Conservation (phyloP, 1,140 invertebrate genomes). For the Drosophila bocki region DNA sequence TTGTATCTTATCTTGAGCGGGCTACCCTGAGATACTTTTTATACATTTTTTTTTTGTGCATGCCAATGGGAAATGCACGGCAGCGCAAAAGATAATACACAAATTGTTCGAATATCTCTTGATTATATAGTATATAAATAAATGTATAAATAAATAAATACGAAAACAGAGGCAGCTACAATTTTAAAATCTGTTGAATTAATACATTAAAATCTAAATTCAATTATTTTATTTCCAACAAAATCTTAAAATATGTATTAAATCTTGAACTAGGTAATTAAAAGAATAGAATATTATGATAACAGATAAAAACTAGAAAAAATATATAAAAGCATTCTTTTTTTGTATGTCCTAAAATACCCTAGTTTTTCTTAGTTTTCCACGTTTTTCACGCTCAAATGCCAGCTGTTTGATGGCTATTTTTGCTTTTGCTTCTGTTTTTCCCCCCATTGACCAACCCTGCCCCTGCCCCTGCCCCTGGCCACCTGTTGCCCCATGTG, state of each 20-base stretch:
- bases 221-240: background rate
- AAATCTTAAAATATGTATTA: background rate
- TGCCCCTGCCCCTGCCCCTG: background rate
- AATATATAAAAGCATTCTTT: background rate
- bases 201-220: background rate
- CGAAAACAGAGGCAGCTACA: background rate
- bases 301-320: background rate
- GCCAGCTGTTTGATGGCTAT: slow-evolving; percentile 16
- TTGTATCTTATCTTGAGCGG: slow-evolving; percentile 35
- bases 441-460: slow-evolving; percentile 19
- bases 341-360: background rate
- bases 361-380: slow-evolving; percentile 17
- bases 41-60: background rate
- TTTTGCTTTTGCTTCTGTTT: slow-evolving; percentile 12
- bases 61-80: slow-evolving; percentile 26
- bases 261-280: no score
- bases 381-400: slow-evolving; percentile 34
- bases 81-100: slow-evolving; percentile 22
- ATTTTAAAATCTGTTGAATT: no score
- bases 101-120: slow-evolving; percentile 55
- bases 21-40: slow-evolving; percentile 7
- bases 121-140: slow-evolving; percentile 1
- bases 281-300: background rate
- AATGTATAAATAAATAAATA: background rate
- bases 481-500: slow-evolving; percentile 31